Evolutionary conservation across 2,888 invertebrate species (phyloP).

Genomic region (Leptinotarsa haldemani): DNA sequence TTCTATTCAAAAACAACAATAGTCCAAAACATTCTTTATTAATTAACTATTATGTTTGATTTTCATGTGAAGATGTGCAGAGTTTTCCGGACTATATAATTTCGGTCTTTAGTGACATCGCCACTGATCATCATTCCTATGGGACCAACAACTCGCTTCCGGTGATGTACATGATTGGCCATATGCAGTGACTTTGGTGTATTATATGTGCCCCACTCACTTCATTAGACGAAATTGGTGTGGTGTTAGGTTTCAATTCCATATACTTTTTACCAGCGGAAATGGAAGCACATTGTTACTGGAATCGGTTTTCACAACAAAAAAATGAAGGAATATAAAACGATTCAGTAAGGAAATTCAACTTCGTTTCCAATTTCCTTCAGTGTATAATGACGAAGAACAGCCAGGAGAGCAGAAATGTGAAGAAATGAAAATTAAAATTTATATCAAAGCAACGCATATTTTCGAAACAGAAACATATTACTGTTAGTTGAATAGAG

Average conservation of each 20-base stretch:
- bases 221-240: constrained; percentile 18
- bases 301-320: constrained; percentile 7
- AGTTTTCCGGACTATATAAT: constrained; percentile 15
- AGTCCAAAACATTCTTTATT: no score
- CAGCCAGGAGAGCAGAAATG: background rate
- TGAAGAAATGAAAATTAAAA: background rate
- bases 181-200: constrained; percentile 33
- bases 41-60: no score
- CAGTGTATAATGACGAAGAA: background rate
- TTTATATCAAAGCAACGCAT: background rate
- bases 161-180: constrained; percentile 38
- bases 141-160: constrained; percentile 40
- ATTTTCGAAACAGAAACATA: background rate
- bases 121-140: constrained; percentile 33
- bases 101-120: background rate
- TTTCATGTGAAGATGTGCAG: no score
- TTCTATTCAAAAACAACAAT: no score
- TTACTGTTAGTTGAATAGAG: background rate
- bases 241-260: constrained; percentile 17
- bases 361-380: background rate
- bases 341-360: background rate
- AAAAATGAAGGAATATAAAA: background rate
- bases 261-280: constrained; percentile 14
- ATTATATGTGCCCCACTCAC: background rate
- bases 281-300: constrained; percentile 13